These are phyloP conservation scores for Schrankia costaestrigalis DNA, from an alignment of 2,888 invertebrate genomes.

Conservation along the genomic window DNA sequence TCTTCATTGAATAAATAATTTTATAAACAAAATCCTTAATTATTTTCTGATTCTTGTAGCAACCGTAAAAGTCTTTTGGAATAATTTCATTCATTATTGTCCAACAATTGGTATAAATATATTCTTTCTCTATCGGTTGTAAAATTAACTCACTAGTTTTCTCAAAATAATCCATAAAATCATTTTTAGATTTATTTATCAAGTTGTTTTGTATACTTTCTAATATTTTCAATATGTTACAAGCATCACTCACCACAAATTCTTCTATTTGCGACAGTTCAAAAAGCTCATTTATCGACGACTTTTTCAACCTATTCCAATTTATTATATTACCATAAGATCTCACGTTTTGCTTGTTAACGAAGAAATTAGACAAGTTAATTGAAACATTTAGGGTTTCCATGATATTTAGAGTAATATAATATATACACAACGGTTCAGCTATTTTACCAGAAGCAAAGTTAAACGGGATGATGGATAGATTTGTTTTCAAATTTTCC, in stretches of 20 bases:
- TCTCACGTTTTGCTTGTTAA: conserved; percentile 67
- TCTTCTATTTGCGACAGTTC: conserved; percentile 41
- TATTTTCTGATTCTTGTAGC: conserved; percentile 52
- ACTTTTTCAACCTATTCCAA: conserved; percentile 41
- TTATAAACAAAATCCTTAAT: conserved; percentile 48
- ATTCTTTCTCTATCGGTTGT: conserved; percentile 44
- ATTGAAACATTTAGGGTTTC: conserved; percentile 39
- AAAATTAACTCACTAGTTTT: conserved; percentile 27
- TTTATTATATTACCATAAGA: conserved; percentile 56
- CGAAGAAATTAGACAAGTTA: conserved; percentile 60
- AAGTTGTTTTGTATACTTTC: conserved; percentile 46
- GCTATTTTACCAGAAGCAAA: too few species aligned
- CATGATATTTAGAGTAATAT: conserved; percentile 12
- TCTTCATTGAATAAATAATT: conserved; percentile 61
- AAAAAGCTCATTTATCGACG: conserved; percentile 32
- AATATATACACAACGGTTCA: not conserved
- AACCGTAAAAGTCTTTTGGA: conserved; percentile 54
- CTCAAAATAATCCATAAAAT: conserved; percentile 54
- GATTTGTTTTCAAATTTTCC: conserved; percentile 43
- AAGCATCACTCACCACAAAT: conserved; percentile 37
- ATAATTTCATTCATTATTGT: conserved; percentile 51
- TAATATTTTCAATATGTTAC: conserved; percentile 41
- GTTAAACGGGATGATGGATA: too few species aligned
- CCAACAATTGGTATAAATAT: conserved; percentile 46
- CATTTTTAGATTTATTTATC: conserved; percentile 39